A percentile compares a stretch with the other conserved stretches of the same genome.
These are phyloP conservation scores for Pangasius sanitwongsei DNA, from an alignment of 2,797 vertebrate genomes.

Conservation along the genomic window DNA sequence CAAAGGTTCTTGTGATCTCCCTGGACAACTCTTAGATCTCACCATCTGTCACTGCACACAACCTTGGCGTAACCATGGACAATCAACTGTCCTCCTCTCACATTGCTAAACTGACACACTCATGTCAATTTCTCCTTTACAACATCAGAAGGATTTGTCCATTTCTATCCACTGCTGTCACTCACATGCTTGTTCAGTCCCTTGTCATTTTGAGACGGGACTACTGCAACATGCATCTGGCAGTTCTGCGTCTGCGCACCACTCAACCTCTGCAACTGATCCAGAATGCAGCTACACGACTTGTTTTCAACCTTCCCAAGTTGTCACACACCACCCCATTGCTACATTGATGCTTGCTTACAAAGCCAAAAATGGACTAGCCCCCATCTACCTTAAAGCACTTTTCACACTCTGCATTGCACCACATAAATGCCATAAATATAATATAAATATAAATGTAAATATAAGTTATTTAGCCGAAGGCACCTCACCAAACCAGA, in stretches of 20 bases:
- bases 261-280: no score
- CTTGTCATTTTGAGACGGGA: background rate
- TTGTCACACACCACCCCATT: no score
- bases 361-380: background rate
- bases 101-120: background rate
- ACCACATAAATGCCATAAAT: background rate
- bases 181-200: background rate
- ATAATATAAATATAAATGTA: background rate
- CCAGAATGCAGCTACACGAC: no score
- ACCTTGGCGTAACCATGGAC: background rate
- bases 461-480: background rate
- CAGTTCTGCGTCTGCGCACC: no score
- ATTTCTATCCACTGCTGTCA: background rate
- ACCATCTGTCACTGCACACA: background rate
- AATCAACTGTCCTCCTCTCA: background rate
- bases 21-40: background rate
- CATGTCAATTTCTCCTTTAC: background rate
- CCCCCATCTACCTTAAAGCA: background rate
- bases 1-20: background rate
- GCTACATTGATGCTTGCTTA: no score
- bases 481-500: background rate
- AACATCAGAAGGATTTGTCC: background rate
- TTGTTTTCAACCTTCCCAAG: no score
- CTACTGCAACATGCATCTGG: no score
- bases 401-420: background rate